Evolutionary conservation across 2,797 vertebrate species (phyloP), one percentile per base, ranked within the genome.

Genomic region (Xiphorhynchus erythropygius): DNA sequence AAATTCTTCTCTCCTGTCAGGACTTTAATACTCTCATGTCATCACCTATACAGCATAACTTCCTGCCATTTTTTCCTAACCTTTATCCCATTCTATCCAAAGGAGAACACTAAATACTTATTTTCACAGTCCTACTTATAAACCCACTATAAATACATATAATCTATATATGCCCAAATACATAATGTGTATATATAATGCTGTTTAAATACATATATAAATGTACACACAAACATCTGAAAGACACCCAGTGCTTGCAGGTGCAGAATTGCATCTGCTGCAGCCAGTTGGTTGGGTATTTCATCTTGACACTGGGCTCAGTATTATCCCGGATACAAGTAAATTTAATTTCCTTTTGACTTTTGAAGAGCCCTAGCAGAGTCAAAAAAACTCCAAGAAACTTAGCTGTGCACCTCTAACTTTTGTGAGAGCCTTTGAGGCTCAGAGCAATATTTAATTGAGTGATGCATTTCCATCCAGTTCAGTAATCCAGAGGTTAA

Each of bases 401-500:
- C 21, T 56, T 23, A 24, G 56, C 11, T 28, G 37, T n/a, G 35
- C n/a, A 60, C 12, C 35, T 62, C 42, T 50, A 46, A 59, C 27
- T 89, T 55, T 24, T 67, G 21, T 75, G 32, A 33, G 25, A 64
- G 53, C 50, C 60, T 71, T 64, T 74, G 86, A 93, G 73, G 65
- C 49, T 78, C 46, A 42, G 19, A 84, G 67, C 73, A 88, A 90
- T 14, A 10, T 82, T 83, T 94, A 39, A 91, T 44, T 71, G 64
- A 67, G 7, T 16, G 49, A 77, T 46, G 30, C 24, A 32, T 57
- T 91, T 87, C 53, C 68, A 68, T 7, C 47, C 64, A 85, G 78
- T 33, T 82, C 75, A 80, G 90, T 68, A 70, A 90, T 62, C 87
- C 84, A 68, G 49, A 82, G 76, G 90, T 89, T 83, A 95, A 93